Percentiles rank a stretch among this genome's conserved stretches.
phyloP scores from a whole-genome alignment of 2,797 vertebrate genomes.

The Eleutherodactylus coqui region DNA sequence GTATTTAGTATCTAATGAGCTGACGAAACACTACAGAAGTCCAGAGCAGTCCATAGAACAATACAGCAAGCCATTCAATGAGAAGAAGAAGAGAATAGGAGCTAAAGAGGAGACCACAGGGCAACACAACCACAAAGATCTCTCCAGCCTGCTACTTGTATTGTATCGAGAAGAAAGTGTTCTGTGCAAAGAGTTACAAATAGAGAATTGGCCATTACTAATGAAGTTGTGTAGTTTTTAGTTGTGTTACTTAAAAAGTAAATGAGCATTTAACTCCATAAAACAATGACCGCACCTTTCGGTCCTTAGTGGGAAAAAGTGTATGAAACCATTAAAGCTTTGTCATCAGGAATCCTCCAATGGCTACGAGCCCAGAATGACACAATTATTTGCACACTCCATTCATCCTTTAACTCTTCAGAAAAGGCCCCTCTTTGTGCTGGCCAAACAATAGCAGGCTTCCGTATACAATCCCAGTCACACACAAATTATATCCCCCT shows the following conservation, averaged over 20 bases:
- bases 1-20: not conserved
- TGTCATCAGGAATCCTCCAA: constrained; percentile 61
- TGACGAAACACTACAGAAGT: constrained; percentile 13
- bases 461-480: constrained; percentile 62
- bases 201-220: not conserved
- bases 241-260: not conserved
- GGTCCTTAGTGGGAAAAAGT: constrained; percentile 4
- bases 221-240: not conserved
- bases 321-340: constrained; percentile 51
- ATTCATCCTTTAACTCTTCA: constrained; percentile 61
- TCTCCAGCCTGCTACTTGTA: not conserved
- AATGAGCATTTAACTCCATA: constrained; percentile 24
- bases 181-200: not conserved
- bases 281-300: constrained; percentile 19
- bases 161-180: not conserved
- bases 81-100: not conserved
- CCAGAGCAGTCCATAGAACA: not conserved
- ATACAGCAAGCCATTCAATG: not conserved
- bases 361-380: constrained; percentile 57
- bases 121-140: not conserved
- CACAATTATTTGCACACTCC: constrained; percentile 62
- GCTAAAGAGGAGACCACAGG: not conserved
- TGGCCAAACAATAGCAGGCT: constrained; percentile 59
- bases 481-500: constrained; percentile 61
- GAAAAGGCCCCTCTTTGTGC: constrained; percentile 59